phyloP scores from a whole-genome alignment of 2,888 invertebrate genomes.

The Onthophagus sagittarius region DNA sequence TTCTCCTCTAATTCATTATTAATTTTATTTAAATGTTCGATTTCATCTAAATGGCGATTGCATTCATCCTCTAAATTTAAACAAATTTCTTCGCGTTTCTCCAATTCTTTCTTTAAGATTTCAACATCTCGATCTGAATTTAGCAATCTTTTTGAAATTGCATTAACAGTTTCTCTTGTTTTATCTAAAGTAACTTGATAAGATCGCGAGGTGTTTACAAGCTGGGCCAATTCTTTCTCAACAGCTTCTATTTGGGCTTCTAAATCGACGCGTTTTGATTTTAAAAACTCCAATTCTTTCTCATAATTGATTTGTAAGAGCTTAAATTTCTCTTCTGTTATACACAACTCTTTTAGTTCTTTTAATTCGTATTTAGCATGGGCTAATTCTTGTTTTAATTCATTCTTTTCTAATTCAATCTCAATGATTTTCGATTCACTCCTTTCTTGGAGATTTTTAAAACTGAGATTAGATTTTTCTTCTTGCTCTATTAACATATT shows the following conservation, averaged over 20 bases:
- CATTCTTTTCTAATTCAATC: conserved; percentile 53
- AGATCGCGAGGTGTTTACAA: conserved; percentile 25
- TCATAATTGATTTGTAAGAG: not conserved
- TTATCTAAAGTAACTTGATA: conserved; percentile 58
- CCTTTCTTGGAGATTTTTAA: conserved; percentile 31
- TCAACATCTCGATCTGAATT: conserved; percentile 60
- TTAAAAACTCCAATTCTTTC: not conserved
- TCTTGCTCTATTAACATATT: not conserved
- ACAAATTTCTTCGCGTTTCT: conserved; percentile 39
- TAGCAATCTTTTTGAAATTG: conserved; percentile 55
- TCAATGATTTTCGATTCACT: conserved; percentile 55
- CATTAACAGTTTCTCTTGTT: conserved; percentile 58
- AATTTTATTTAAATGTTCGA: conserved; percentile 33
- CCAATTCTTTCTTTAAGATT: conserved; percentile 49
- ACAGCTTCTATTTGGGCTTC: not conserved
- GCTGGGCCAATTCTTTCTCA: not conserved
- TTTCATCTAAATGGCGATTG: conserved; percentile 35
- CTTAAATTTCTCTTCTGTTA: not conserved
- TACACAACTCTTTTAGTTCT: not conserved
- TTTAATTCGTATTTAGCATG: conserved; percentile 30
- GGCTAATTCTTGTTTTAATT: conserved; percentile 42
- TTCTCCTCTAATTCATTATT: conserved; percentile 43
- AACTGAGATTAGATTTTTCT: not conserved
- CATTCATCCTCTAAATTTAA: conserved; percentile 41
- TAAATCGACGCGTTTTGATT: not conserved